phyloP scores from a whole-genome alignment of 2,113 vertebrate genomes.

The Otolemur garnettii region DNA sequence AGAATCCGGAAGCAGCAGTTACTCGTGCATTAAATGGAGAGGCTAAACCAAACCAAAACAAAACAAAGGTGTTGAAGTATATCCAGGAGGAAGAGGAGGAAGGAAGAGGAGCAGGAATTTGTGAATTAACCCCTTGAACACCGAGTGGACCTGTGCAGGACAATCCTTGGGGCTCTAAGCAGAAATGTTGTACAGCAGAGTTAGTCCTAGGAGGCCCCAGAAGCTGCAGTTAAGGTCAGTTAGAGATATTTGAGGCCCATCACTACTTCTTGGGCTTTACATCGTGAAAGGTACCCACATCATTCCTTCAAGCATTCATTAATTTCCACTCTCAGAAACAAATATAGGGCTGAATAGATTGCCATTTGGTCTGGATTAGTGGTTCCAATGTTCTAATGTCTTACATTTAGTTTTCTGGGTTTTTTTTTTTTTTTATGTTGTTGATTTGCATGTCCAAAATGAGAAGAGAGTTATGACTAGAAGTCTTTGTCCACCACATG shows the following conservation, averaged over 20 bases:
- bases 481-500: constrained; percentile 55
- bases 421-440: background rate
- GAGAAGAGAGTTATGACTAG: constrained; percentile 61
- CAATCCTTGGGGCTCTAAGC: background rate
- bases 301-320: constrained; percentile 1
- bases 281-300: background rate
- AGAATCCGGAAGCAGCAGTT: background rate
- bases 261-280: background rate
- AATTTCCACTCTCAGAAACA: constrained; percentile 29
- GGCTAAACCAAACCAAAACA: background rate
- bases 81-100: background rate
- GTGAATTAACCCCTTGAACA: background rate
- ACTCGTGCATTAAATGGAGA: background rate
- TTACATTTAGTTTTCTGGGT: constrained; percentile 21
- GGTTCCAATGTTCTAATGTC: background rate
- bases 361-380: background rate
- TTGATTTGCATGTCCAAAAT: constrained; percentile 45
- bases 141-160: background rate
- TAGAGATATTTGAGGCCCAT: background rate
- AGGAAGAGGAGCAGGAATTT: background rate
- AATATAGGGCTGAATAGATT: background rate
- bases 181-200: background rate
- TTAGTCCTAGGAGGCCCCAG: background rate
- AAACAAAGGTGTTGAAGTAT: background rate
- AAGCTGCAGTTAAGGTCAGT: background rate